A percentile compares a stretch with the other conserved stretches of the same genome.
phyloP scores from a whole-genome alignment of 2,888 invertebrate genomes.

The Tipula lateralis region DNA sequence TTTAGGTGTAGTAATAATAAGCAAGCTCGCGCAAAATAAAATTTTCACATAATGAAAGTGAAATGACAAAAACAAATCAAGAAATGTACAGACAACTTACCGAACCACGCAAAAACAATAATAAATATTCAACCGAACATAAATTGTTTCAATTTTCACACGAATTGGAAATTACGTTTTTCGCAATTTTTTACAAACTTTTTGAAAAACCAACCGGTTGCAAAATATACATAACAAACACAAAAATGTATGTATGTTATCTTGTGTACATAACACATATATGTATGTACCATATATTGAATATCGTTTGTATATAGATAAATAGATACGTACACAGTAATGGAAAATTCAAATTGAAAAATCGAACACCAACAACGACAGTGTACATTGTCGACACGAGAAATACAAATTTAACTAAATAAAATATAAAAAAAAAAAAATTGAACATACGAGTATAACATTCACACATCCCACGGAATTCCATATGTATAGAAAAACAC shows the following conservation, averaged over 20 bases:
- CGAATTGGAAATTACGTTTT: not conserved
- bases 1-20: not conserved
- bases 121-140: not conserved
- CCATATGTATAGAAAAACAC: not conserved
- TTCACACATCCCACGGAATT: not conserved
- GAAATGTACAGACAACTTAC: not conserved
- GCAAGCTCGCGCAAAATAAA: not conserved
- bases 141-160: constrained; percentile 11
- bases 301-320: not conserved
- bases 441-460: not conserved
- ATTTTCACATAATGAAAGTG: not conserved
- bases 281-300: not conserved
- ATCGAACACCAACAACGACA: not conserved
- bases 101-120: not conserved
- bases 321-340: not conserved
- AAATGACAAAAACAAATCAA: not conserved
- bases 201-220: constrained; percentile 7
- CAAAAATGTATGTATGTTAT: not conserved
- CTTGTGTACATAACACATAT: not conserved
- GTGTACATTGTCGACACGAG: not conserved
- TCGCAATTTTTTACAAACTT: not conserved
- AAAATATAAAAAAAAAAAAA: not conserved
- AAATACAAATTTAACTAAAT: not conserved
- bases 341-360: not conserved
- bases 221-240: not conserved